Conservation (phyloP, 2,888 invertebrate genomes). For the Pterostichus madidus region DNA sequence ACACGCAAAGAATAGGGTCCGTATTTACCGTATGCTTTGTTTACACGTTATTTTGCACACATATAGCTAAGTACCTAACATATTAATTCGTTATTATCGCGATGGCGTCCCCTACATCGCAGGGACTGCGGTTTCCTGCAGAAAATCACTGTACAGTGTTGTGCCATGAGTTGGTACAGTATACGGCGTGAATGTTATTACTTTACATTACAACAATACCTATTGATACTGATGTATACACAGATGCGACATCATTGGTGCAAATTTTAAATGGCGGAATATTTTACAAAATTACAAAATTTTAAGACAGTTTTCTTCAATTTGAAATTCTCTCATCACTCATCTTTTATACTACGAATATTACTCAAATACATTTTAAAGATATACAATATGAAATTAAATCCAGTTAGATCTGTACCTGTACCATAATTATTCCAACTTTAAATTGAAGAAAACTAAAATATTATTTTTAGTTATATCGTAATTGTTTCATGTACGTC, state of each 20-base stretch:
- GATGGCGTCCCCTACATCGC: constrained; percentile 13
- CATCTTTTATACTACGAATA: neutral
- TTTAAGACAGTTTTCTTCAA: constrained; percentile 47
- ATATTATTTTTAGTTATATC: constrained; percentile 26
- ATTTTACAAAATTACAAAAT: neutral
- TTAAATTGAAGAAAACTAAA: constrained; percentile 57
- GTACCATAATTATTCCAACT: neutral
- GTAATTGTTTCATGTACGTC: constrained; percentile 55
- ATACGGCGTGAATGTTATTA: constrained; percentile 52
- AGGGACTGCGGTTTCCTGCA: neutral
- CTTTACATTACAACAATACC: constrained; percentile 28
- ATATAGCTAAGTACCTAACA: constrained; percentile 62
- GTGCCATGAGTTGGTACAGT: constrained; percentile 61
- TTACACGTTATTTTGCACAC: constrained; percentile 65
- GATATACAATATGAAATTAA: neutral
- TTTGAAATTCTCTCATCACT: constrained; percentile 44
- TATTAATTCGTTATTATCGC: constrained; percentile 22
- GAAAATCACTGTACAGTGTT: constrained; percentile 59
- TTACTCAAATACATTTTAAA: neutral
- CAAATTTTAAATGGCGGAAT: constrained; percentile 24
- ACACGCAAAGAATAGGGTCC: constrained; percentile 67
- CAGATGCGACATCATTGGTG: constrained; percentile 16
- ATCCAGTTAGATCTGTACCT: constrained; percentile 35
- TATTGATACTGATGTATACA: constrained; percentile 37
- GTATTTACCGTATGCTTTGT: constrained; percentile 59